These are phyloP conservation scores for Pelusios castaneus DNA, from an alignment of 2,113 vertebrate genomes.

Conservation along the genomic window DNA sequence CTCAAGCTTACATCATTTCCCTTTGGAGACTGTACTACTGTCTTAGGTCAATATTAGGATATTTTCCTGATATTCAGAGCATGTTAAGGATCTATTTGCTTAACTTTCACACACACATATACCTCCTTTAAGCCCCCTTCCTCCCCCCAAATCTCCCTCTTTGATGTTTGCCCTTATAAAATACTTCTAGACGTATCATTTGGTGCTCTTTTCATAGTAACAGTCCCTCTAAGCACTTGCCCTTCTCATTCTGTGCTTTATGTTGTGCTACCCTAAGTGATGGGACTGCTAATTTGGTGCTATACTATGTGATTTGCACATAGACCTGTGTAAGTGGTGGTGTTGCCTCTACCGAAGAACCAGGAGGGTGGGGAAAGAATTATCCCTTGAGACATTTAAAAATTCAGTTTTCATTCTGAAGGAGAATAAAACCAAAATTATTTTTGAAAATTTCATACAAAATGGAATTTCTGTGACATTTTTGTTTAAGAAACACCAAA, in stretches of 20 bases:
- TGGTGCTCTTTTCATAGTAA: not conserved
- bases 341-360: not conserved
- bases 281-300: not conserved
- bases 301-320: not conserved
- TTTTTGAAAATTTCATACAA: not conserved
- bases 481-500: not conserved
- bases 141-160: not conserved
- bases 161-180: not conserved
- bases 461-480: not conserved
- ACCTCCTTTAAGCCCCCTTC: no score
- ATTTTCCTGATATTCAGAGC: not conserved
- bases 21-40: not conserved
- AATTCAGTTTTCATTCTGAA: not conserved
- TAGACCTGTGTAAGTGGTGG: not conserved
- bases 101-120: not conserved
- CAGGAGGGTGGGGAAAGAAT: not conserved
- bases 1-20: not conserved
- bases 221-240: not conserved
- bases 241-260: not conserved
- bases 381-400: not conserved
- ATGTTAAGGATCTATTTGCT: not conserved
- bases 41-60: not conserved
- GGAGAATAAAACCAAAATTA: not conserved
- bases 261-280: not conserved
- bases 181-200: not conserved